Base-by-base conservation (phyloP, 2,797 vertebrate species). In the Nyctalus aviator region DNA sequence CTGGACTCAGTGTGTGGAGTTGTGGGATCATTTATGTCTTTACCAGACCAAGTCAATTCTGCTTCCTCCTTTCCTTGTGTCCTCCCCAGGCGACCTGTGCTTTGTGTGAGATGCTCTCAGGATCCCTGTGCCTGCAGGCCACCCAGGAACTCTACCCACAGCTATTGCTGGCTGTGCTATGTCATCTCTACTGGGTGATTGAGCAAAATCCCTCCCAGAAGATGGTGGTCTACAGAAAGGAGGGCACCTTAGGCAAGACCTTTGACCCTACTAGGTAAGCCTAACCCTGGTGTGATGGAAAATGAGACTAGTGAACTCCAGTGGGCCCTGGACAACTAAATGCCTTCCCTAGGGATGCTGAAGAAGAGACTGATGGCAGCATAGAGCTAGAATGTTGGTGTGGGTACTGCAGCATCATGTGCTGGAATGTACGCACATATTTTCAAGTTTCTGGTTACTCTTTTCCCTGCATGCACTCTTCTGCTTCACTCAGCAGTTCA, bases 121-220 rank as follows among this genome's bases (percentile, higher is more conserved):
- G n/a, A 35, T 46, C 82, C 12, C 37, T n/a, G 20, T 94, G 89
- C 89, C 78, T 46, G 15, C 64, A 78, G 32, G 83, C 92, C 14
- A 21, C 95, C 37, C 77, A 73, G 37, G 91, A 95, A n/a, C 72
- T 96, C 53, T 94, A 82, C 17, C 86, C 86, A 1, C 37, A 25
- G 35, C 82, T 95, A 18, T 37, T 96, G 59, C 37, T 96, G 78
- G 92, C 83, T 41, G 37, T 94, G 17, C 86, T 96, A 17, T 50
- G n/a, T 53, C 89, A 96, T 48, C 48, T 96, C 30, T 75, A 55
- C 82, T 91, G 89, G 90, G 93, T 96, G 68, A 84, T 46, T 66
- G 77, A 96, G 46, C 86, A 96, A n/a, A 72, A 84, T 6, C 13
- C 23, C 5, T 82, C 95, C 20, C 72, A 81, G 86, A 72, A 94